Conservation (phyloP, 2,888 invertebrate species). For the Laothoe populi region DNA sequence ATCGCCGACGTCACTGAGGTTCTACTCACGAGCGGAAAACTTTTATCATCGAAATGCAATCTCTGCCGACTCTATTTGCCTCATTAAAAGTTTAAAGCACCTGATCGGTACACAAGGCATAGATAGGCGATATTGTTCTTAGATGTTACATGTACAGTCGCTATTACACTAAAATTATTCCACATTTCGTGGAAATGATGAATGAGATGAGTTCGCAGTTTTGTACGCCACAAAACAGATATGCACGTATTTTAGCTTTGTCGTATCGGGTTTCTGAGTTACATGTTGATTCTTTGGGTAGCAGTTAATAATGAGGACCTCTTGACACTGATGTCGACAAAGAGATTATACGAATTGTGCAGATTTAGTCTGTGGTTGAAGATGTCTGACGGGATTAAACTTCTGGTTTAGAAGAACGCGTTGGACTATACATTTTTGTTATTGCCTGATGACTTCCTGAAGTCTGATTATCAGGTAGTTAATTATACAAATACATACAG, state of each 20-base stretch:
- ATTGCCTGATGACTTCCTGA: too few species aligned
- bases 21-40: constrained; percentile 31
- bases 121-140: constrained; percentile 26
- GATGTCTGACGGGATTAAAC: too few species aligned
- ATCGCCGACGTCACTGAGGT: neutral
- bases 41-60: constrained; percentile 44
- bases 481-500: too few species aligned
- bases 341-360: neutral
- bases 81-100: constrained; percentile 60
- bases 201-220: constrained; percentile 66
- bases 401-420: too few species aligned
- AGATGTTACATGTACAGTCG: constrained; percentile 7
- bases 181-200: constrained; percentile 70
- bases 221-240: constrained; percentile 55
- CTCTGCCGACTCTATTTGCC: constrained; percentile 49
- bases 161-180: constrained; percentile 57
- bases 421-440: too few species aligned
- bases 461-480: too few species aligned
- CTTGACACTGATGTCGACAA: neutral
- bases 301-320: neutral
- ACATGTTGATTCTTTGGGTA: neutral
- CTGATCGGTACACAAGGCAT: constrained; percentile 39
- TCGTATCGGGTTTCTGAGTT: constrained; percentile 16
- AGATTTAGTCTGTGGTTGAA: too few species aligned
- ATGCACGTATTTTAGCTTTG: constrained; percentile 25